Conservation (phyloP, 2,888 invertebrate genomes). For the Ethmia dodecea region DNA sequence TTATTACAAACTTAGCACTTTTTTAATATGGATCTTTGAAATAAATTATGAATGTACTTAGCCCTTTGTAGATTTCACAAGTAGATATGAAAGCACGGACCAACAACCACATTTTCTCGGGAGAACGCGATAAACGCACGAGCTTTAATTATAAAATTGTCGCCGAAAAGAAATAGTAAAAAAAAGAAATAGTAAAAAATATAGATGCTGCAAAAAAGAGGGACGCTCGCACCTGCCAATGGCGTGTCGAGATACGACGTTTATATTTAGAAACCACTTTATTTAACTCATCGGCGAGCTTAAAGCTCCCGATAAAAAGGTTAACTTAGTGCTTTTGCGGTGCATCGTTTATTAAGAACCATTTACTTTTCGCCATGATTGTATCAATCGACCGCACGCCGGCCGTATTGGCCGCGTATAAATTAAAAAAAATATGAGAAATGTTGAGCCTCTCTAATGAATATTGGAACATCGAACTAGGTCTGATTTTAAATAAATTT, state of each 20-base stretch:
- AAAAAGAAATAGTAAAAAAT: conserved; percentile 43
- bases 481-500: too few species aligned
- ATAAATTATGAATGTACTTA: too few species aligned
- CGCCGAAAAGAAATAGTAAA: conserved; percentile 50
- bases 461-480: too few species aligned
- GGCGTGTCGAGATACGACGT: conserved; percentile 68
- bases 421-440: conserved; percentile 28
- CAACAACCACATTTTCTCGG: conserved; percentile 49
- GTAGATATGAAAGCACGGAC: too few species aligned
- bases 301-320: conserved; percentile 67
- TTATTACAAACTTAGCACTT: too few species aligned
- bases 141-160: conserved; percentile 71
- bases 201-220: conserved; percentile 39
- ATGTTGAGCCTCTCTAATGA: conserved; percentile 26
- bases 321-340: conserved; percentile 60
- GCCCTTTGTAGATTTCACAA: too few species aligned
- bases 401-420: conserved; percentile 31
- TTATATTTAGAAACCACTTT: conserved; percentile 77
- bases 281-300: conserved; percentile 70
- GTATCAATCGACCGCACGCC: conserved; percentile 56
- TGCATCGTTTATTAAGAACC: conserved; percentile 65
- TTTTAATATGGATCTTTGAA: too few species aligned
- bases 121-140: conserved; percentile 56
- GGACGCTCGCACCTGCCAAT: conserved; percentile 72
- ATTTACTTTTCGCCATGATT: conserved; percentile 70